Percentiles rank a stretch among this genome's conserved stretches.
These are phyloP conservation scores for Anthophora plumipes DNA, from an alignment of 2,888 invertebrate species.

Conservation along the genomic window DNA sequence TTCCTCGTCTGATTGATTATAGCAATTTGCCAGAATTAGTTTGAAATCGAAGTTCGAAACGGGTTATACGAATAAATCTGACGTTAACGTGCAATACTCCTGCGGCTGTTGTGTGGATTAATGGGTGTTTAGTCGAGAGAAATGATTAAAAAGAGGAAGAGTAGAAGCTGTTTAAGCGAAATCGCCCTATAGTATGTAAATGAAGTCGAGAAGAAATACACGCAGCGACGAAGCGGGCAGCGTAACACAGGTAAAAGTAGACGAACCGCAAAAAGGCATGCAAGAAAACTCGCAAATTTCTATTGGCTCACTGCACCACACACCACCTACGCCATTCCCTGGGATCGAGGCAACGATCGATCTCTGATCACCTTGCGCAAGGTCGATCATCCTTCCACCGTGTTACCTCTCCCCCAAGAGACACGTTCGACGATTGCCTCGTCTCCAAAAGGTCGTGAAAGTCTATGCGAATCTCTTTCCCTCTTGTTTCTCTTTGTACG, in stretches of 20 bases:
- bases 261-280: conserved; percentile 28
- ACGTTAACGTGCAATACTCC: conserved; percentile 6
- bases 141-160: not conserved
- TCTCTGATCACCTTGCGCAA: conserved; percentile 62
- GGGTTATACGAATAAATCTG: conserved; percentile 12
- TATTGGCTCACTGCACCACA: conserved; percentile 34
- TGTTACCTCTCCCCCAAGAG: conserved; percentile 35
- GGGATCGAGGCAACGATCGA: conserved; percentile 45
- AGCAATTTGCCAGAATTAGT: conserved; percentile 6
- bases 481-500: too few relatives aligned
- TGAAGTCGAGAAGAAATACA: not conserved
- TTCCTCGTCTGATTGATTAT: conserved; percentile 14
- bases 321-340: conserved; percentile 28
- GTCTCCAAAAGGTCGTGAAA: not conserved
- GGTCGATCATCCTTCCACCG: conserved; percentile 52
- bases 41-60: not conserved
- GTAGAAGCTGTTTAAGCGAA: not conserved
- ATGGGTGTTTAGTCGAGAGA: not conserved
- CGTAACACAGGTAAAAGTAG: conserved; percentile 10
- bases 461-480: not conserved
- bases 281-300: conserved; percentile 47
- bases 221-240: not conserved
- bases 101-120: not conserved
- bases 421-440: not conserved
- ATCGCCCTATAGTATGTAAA: not conserved